Conservation (phyloP, 2,113 vertebrate genomes). For the Aphyosemion australe region DNA sequence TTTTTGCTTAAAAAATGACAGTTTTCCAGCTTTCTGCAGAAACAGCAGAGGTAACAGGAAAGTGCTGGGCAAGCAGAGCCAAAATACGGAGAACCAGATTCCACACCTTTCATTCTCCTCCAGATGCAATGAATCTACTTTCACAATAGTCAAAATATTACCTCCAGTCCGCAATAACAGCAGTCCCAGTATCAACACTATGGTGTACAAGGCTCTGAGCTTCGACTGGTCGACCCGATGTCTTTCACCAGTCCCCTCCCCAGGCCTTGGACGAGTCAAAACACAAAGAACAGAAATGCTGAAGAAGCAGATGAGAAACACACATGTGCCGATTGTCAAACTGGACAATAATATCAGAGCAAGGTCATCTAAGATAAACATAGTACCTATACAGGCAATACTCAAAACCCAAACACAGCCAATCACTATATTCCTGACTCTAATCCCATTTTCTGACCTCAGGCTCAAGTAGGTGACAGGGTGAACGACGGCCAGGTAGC, state of each 20-base stretch:
- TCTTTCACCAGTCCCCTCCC: not conserved
- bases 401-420: too few relatives aligned
- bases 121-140: not conserved
- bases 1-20: not conserved
- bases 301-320: not conserved
- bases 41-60: constrained; percentile 5
- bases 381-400: not conserved
- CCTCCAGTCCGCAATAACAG: not conserved
- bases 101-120: not conserved
- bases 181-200: not conserved
- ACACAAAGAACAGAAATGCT: not conserved
- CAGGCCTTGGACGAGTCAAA: not conserved
- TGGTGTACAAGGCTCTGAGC: not conserved
- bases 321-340: not conserved
- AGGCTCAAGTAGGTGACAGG: too few relatives aligned
- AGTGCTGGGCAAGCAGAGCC: constrained; percentile 14
- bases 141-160: not conserved
- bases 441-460: too few relatives aligned
- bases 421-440: too few relatives aligned
- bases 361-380: not conserved
- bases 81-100: not conserved
- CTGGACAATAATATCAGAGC: not conserved
- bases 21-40: not conserved
- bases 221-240: not conserved
- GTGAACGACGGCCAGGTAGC: too few relatives aligned